A percentile compares a stretch with the other conserved stretches of the same genome.
These are phyloP conservation scores for Hesperophylax magnus DNA, from an alignment of 1,140 invertebrate genomes.

Conservation along the genomic window DNA sequence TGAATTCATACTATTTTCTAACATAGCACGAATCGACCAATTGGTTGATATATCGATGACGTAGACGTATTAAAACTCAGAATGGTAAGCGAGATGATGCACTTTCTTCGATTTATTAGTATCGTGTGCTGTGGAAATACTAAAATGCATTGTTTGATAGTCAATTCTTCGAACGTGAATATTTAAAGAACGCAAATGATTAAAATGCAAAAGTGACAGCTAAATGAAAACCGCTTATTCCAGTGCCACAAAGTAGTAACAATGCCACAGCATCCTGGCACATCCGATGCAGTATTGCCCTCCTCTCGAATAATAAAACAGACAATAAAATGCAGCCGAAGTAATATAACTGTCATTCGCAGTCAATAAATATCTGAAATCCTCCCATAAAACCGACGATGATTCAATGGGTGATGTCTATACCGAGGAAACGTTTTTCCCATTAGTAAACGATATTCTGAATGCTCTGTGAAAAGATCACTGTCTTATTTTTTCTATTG, in stretches of 20 bases:
- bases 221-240: too few species aligned
- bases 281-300: not conserved
- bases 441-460: not conserved
- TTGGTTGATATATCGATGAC: too few species aligned
- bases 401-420: constrained; percentile 35
- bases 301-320: constrained; percentile 43
- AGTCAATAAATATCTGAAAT: constrained; percentile 51
- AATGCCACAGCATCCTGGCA: not conserved
- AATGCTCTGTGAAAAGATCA: not conserved
- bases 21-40: too few species aligned
- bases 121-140: too few species aligned
- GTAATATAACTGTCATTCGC: constrained; percentile 50
- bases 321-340: constrained; percentile 52
- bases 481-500: not conserved
- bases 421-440: constrained; percentile 27
- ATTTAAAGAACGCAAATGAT: too few species aligned
- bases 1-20: too few species aligned
- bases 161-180: too few species aligned
- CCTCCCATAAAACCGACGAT: constrained; percentile 46
- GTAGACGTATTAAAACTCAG: too few species aligned
- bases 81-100: too few species aligned
- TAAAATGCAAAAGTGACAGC: too few species aligned
- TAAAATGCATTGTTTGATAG: too few species aligned
- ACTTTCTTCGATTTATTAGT: too few species aligned
- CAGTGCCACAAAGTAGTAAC: constrained; percentile 14